A percentile compares a stretch with the other conserved stretches of the same genome.
Conservation (phyloP, 2,113 vertebrate genomes). For the Pampusana beccarii region DNA sequence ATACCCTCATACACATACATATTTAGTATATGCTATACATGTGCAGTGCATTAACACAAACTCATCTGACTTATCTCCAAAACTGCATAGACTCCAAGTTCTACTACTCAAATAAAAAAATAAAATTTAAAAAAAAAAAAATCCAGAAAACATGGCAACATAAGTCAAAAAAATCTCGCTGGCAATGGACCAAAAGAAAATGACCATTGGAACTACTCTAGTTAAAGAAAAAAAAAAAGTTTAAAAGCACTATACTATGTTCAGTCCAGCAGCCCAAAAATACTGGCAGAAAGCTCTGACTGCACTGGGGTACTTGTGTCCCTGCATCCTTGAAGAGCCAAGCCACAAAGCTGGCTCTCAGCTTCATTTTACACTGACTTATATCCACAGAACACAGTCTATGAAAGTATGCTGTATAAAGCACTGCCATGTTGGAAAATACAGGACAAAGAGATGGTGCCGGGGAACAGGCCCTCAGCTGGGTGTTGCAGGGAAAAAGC, state of each 20-base stretch:
- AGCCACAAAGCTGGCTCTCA: neutral
- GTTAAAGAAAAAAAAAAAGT: neutral
- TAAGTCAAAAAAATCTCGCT: neutral
- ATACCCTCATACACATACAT: neutral
- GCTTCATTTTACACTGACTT: neutral
- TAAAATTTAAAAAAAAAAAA: neutral
- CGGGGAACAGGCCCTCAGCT: neutral
- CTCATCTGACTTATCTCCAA: neutral
- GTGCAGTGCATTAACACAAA: neutral
- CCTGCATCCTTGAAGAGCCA: neutral
- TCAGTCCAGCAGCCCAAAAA: neutral
- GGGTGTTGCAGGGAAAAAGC: neutral
- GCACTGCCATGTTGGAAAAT: neutral
- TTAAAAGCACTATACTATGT: neutral
- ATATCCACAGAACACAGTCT: neutral
- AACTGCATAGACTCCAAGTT: fast-evolving
- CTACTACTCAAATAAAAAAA: neutral
- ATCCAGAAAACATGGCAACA: neutral
- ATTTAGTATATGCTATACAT: neutral
- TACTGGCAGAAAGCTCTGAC: neutral
- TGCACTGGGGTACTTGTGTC: neutral
- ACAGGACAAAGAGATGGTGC: neutral
- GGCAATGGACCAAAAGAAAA: neutral
- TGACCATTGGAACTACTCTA: neutral
- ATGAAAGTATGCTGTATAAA: neutral